phyloP scores from a whole-genome alignment of 92 coral and sea anemone species.

The Epizoanthus stellaris region DNA sequence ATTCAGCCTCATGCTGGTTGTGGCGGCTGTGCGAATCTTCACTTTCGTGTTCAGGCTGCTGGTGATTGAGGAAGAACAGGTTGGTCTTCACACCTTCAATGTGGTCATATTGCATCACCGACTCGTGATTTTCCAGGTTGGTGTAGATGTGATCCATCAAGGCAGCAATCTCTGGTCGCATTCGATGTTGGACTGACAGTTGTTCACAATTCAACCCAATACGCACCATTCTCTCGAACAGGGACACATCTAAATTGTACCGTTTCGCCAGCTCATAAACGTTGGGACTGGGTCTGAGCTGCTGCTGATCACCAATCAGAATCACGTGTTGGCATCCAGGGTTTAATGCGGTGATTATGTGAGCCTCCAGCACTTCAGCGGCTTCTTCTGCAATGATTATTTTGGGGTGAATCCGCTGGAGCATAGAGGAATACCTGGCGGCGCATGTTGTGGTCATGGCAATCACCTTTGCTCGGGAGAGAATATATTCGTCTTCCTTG shows the following conservation, averaged over 20 bases:
- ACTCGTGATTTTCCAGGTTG: slow-evolving; percentile 72
- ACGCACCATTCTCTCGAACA: slow-evolving; percentile 88
- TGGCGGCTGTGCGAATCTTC: slow-evolving; percentile 78
- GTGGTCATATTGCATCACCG: slow-evolving; percentile 75
- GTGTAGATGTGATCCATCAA: slow-evolving; percentile 82
- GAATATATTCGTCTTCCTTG: slow-evolving; percentile 53
- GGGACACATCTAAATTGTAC: slow-evolving; percentile 82
- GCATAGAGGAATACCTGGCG: slow-evolving; percentile 67
- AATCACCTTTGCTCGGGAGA: slow-evolving; percentile 46
- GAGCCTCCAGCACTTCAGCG: slow-evolving; percentile 96
- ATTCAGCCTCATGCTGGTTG: slow-evolving; percentile 84
- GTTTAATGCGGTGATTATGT: slow-evolving; percentile 78
- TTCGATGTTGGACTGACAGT: slow-evolving; percentile 90
- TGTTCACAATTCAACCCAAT: slow-evolving; percentile 69
- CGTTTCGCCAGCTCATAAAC: slow-evolving; percentile 76
- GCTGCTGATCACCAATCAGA: slow-evolving; percentile 95
- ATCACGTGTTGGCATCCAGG: slow-evolving; percentile 85
- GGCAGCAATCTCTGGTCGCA: slow-evolving; percentile 91
- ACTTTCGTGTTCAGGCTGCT: slow-evolving; percentile 60
- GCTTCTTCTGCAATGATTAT: slow-evolving; percentile 92
- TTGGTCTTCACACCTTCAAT: slow-evolving; percentile 79
- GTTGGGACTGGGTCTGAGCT: slow-evolving; percentile 87
- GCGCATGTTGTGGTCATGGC: slow-evolving; percentile 78
- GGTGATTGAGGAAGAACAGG: slow-evolving; percentile 81
- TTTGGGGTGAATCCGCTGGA: slow-evolving; percentile 78